phyloP scores from a whole-genome alignment of 2,888 invertebrate genomes.

The Galerucella calmariensis region DNA sequence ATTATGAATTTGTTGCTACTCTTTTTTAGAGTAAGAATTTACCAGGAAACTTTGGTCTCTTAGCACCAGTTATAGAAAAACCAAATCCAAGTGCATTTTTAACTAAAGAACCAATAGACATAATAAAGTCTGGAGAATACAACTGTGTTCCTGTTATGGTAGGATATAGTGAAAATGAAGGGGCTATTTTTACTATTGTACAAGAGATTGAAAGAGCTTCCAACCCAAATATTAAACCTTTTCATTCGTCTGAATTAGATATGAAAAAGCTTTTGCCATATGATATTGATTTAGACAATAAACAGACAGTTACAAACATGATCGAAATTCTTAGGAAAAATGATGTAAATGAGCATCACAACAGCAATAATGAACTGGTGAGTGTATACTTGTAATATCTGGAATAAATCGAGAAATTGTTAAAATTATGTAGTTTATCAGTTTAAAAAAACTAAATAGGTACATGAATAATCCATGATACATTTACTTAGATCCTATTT shows the following conservation, averaged over 20 bases:
- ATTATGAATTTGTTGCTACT: too few relatives aligned
- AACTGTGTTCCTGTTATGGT: slow-evolving; percentile 59
- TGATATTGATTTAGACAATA: not conserved
- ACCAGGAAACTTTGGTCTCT: slow-evolving; percentile 9
- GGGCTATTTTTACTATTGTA: not conserved
- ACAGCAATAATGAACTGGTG: not conserved
- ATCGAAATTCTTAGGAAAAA: not conserved
- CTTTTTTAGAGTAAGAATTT: not conserved
- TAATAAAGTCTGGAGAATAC: slow-evolving; percentile 55
- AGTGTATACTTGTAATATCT: too few relatives aligned
- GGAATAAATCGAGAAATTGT: too few relatives aligned
- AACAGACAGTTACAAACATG: not conserved
- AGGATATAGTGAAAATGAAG: slow-evolving; percentile 58
- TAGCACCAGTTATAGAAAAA: slow-evolving; percentile 40
- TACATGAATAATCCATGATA: too few relatives aligned
- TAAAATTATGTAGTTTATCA: too few relatives aligned
- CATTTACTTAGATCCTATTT: too few relatives aligned
- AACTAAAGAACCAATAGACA: slow-evolving; percentile 52
- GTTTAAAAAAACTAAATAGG: too few relatives aligned
- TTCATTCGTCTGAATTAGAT: not conserved
- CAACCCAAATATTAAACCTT: not conserved
- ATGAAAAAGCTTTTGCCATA: not conserved
- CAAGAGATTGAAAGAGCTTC: not conserved
- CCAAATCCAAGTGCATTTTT: slow-evolving; percentile 51
- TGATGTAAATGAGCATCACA: not conserved